These are phyloP conservation scores for Sycophaga agraensis DNA, from an alignment of 1,140 invertebrate species.

Conservation along the genomic window DNA sequence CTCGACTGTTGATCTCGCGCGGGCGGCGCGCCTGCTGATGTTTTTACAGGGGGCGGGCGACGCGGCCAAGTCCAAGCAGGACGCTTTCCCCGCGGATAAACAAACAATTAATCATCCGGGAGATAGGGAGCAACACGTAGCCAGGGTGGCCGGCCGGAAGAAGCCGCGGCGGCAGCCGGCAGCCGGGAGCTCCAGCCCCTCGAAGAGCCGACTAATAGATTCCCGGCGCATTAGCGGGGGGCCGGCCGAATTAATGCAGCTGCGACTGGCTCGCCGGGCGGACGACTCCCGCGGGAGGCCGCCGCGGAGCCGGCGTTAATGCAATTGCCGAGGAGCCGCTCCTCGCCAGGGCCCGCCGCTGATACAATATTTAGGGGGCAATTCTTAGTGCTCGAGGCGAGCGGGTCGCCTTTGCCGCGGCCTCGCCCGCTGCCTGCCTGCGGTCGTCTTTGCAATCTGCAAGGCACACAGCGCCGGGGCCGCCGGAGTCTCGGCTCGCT, in stretches of 20 bases:
- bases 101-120: not conserved
- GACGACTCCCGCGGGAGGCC: slow-evolving; percentile 1
- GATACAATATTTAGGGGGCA: slow-evolving; percentile 48
- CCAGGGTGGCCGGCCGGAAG: too few relatives aligned
- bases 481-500: too few relatives aligned
- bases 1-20: too few relatives aligned
- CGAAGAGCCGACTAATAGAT: slow-evolving; percentile 9
- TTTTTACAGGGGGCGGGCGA: too few relatives aligned
- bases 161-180: not conserved
- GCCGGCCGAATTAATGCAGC: slow-evolving; percentile 11
- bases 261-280: slow-evolving; percentile 12
- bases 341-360: slow-evolving; percentile 20
- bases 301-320: slow-evolving; percentile 32
- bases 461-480: too few relatives aligned
- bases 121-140: too few relatives aligned
- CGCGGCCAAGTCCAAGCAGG: too few relatives aligned
- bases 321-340: slow-evolving; percentile 35
- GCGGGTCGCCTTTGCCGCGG: too few relatives aligned
- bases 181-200: not conserved
- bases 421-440: too few relatives aligned
- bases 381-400: slow-evolving; percentile 38
- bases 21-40: too few relatives aligned
- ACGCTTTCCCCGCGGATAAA: too few relatives aligned
- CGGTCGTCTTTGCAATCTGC: too few relatives aligned
- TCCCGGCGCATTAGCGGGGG: slow-evolving; percentile 5